A percentile compares a stretch with the other conserved stretches of the same genome.
These are phyloP conservation scores for Sebastes jordani DNA, from an alignment of 2,797 vertebrate genomes.

Conservation along the genomic window DNA sequence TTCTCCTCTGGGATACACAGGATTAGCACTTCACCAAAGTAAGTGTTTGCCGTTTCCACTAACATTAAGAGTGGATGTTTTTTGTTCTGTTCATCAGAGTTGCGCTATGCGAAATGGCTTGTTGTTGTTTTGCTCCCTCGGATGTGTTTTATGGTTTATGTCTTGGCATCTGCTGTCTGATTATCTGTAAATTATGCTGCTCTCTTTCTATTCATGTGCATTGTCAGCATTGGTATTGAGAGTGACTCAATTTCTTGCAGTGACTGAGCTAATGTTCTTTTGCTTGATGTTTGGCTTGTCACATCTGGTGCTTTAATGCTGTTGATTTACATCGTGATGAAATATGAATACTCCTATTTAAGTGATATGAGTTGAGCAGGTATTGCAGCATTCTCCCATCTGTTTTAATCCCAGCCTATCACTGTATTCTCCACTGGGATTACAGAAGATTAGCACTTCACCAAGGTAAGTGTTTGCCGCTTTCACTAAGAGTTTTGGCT, in stretches of 20 bases:
- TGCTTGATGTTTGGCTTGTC: neutral
- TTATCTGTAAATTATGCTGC: neutral
- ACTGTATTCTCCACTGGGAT: neutral
- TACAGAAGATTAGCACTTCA: neutral
- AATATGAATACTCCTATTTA: neutral
- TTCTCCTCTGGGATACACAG: neutral
- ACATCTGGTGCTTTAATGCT: neutral
- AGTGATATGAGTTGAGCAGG: neutral
- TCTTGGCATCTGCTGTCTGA: neutral
- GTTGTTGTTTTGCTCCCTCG: neutral
- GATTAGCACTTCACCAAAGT: neutral
- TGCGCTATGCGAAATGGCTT: neutral
- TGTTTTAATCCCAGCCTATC: neutral
- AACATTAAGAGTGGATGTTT: neutral
- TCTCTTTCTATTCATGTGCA: neutral
- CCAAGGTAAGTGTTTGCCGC: neutral
- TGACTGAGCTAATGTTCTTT: neutral
- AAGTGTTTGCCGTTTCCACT: neutral
- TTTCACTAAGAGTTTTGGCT: neutral
- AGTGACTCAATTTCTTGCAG: neutral
- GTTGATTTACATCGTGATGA: neutral
- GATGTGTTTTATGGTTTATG: slow-evolving; percentile 10
- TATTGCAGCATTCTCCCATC: neutral
- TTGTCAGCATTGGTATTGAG: neutral
- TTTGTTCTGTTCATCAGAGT: neutral